Base-by-base conservation (phyloP, 2,797 vertebrate species). In the Danio choprae region DNA sequence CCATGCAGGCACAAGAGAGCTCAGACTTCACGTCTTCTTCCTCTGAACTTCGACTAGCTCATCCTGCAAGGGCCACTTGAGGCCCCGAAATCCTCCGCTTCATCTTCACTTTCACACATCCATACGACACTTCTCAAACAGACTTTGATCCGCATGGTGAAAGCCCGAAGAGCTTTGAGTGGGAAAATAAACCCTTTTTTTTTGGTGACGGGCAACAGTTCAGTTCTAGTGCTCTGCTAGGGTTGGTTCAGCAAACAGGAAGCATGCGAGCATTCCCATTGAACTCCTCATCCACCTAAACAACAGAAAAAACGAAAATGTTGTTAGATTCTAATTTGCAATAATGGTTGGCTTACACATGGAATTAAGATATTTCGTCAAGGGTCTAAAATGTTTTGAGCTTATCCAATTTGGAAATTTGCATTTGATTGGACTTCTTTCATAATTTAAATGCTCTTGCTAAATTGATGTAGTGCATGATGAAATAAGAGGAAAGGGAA, bases 201-300 rank as follows among this genome's bases (percentile, higher is more conserved):
- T 83, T n/a, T n/a, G n/a, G 74, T 5, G 20, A 38, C 71, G 81
- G 82, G 83, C 82, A 77, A 62, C 15, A 85, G 72, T 62, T 69
- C n/a, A 85, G 68, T 65, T 81, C 59, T 58, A 11, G 29, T 15
- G 18, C 46, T 29, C 69, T 48, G n/a, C 50, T 40, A 22, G 40
- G 8, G 6, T 29, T 3, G 0, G 46, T 79, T 94, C 89, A 94
- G 79, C 91, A 94, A 73, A 95, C 93, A 0, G 91, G 92, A 76
- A 94, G 86, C 92, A 94, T 92, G 76, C 83, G 88, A 0, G 86
- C 41, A 3, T 89, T 91, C 4, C 89, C 87, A 3, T 88, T 91
- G 74, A 53, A 91, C 72, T 93, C 92, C 75, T 94, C 93, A 29
- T 98, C 96, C 53, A 95, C 91, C 97, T 98, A 88, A 0, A 41